Conservation (phyloP, 2,797 vertebrate genomes). For the Artibeus lituratus region DNA sequence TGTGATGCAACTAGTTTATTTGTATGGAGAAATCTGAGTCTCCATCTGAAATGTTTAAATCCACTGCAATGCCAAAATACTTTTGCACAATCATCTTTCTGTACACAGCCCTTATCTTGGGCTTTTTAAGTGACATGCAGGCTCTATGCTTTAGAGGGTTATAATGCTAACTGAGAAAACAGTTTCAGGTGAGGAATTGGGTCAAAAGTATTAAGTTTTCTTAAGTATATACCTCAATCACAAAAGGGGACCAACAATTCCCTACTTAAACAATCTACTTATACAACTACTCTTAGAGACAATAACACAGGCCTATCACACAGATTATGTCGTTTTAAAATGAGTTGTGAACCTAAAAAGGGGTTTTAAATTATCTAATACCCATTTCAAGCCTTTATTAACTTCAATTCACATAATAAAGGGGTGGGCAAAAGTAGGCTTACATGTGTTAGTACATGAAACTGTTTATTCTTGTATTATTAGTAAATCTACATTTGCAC, state of each 20-base stretch:
- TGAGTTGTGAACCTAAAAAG: conserved; percentile 7
- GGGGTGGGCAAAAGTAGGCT: neutral
- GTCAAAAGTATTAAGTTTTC: conserved; percentile 39
- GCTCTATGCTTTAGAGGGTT: neutral
- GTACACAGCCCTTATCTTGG: neutral
- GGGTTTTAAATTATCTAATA: conserved; percentile 1
- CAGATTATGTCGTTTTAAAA: neutral
- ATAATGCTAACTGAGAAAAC: conserved; percentile 12
- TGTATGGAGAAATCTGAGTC: neutral
- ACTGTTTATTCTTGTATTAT: neutral
- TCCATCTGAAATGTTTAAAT: conserved; percentile 10
- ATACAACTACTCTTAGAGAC: neutral
- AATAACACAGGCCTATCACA: neutral
- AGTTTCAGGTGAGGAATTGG: conserved; percentile 14
- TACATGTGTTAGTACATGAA: neutral
- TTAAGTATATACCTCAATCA: neutral
- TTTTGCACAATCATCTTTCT: conserved; percentile 23
- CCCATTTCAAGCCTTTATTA: conserved; percentile 36
- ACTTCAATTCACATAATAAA: conserved; percentile 41
- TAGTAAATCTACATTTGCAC: neutral
- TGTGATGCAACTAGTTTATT: neutral
- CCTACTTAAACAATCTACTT: conserved; percentile 3
- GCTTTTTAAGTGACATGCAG: neutral
- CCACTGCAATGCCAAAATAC: neutral
- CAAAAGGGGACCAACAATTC: neutral